Evolutionary conservation across 2,113 vertebrate species (phyloP).

Genomic region (Otolemur garnettii): DNA sequence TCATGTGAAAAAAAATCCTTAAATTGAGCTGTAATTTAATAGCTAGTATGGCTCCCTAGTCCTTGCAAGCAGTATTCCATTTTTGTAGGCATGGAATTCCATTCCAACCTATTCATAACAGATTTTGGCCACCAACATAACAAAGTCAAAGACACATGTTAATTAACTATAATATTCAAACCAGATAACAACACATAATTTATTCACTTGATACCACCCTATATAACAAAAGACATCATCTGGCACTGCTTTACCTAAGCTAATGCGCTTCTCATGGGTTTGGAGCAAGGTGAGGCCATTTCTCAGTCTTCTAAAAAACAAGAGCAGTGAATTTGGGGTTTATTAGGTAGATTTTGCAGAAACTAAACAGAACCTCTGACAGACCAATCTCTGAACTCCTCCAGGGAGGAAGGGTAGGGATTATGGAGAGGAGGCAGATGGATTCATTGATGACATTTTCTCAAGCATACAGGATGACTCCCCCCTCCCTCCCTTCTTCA

Average conservation of each 20-base stretch:
- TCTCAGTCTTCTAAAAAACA: not conserved
- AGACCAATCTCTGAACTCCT: not conserved
- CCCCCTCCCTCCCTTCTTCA: too few relatives aligned
- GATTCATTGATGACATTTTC: not conserved
- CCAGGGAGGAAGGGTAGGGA: not conserved
- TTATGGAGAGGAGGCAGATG: not conserved
- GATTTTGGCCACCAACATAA: not conserved
- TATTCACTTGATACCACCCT: not conserved
- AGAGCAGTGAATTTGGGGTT: not conserved
- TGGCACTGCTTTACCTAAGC: conserved; percentile 7
- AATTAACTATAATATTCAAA: conserved; percentile 31
- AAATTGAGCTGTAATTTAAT: not conserved
- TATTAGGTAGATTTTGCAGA: not conserved
- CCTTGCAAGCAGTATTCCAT: not conserved
- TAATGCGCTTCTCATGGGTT: not conserved
- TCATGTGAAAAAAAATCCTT: not conserved
- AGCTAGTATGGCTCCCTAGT: not conserved
- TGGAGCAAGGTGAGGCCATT: not conserved
- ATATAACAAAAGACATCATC: not conserved
- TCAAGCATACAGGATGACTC: not conserved
- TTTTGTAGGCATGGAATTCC: not conserved
- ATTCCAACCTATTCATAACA: not conserved
- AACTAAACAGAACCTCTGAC: not conserved
- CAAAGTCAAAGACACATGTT: not conserved
- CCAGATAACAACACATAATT: not conserved